Conservation (phyloP, 2,113 vertebrate species). For the Sminthopsis crassicaudata region DNA sequence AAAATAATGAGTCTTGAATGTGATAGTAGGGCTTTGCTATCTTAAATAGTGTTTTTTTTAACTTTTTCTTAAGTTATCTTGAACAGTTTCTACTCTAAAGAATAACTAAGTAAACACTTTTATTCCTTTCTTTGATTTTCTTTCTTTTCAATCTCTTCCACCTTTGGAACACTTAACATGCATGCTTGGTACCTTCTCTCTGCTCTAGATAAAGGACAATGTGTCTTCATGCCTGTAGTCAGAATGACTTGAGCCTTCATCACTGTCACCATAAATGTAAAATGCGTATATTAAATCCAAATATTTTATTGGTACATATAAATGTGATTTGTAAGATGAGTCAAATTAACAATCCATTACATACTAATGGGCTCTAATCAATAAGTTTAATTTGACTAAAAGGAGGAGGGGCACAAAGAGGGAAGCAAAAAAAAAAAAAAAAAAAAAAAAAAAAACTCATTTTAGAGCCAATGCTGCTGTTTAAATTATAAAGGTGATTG, state of each 20-base stretch:
- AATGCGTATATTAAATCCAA: slow-evolving; percentile 69
- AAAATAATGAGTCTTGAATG: not conserved
- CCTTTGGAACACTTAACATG: slow-evolving; percentile 3
- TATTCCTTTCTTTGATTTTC: slow-evolving; percentile 9
- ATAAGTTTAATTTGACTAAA: slow-evolving; percentile 85
- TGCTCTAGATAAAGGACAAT: slow-evolving; percentile 26
- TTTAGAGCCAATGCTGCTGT: slow-evolving; percentile 71
- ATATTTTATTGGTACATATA: slow-evolving; percentile 81
- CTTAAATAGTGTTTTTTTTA: not conserved
- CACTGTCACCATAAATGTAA: slow-evolving; percentile 73
- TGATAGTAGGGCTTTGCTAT: not conserved
- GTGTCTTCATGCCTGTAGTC: slow-evolving; percentile 45
- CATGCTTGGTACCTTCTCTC: slow-evolving; percentile 23
- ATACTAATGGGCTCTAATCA: slow-evolving; percentile 84
- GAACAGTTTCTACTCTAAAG: not conserved
- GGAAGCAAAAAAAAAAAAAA: slow-evolving; percentile 50
- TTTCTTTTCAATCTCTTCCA: not conserved
- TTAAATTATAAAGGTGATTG: slow-evolving; percentile 58
- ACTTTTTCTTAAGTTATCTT: slow-evolving; percentile 9
- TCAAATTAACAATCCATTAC: slow-evolving; percentile 87
- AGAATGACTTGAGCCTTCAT: slow-evolving; percentile 61
- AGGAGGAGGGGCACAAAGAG: slow-evolving; percentile 51
- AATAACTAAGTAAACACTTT: not conserved
- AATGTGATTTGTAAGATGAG: slow-evolving; percentile 85
- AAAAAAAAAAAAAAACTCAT: slow-evolving; percentile 61